Percentiles rank a stretch among this genome's conserved stretches.
phyloP scores from a whole-genome alignment of 2,888 invertebrate genomes.

The Stenoptilia bipunctidactyla region DNA sequence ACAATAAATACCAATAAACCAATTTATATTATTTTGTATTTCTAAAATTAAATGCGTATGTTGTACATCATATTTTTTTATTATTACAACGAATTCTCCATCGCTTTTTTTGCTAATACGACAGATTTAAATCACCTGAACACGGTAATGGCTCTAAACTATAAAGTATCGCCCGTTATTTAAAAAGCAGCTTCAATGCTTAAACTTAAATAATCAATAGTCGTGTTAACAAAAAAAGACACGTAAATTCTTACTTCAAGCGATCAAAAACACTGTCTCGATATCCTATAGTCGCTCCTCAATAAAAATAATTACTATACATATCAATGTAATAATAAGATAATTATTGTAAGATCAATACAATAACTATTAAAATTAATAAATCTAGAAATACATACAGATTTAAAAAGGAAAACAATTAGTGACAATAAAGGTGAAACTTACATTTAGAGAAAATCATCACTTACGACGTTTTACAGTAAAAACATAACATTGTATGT shows the following conservation, averaged over 20 bases:
- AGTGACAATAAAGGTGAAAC: slow-evolving; percentile 57
- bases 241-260: background rate
- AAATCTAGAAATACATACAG: slow-evolving; percentile 59
- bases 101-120: too few relatives aligned
- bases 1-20: slow-evolving; percentile 43
- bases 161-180: too few relatives aligned
- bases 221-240: background rate
- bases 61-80: slow-evolving; percentile 47
- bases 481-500: slow-evolving; percentile 1
- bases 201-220: too few relatives aligned
- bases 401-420: slow-evolving; percentile 53
- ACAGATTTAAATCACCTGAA: slow-evolving; percentile 22
- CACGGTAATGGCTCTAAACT: slow-evolving; percentile 27
- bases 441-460: slow-evolving; percentile 36
- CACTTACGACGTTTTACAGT: slow-evolving; percentile 10
- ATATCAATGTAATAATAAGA: slow-evolving; percentile 26
- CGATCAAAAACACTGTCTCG: slow-evolving; percentile 23
- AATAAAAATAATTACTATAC: slow-evolving; percentile 44
- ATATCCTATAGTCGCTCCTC: slow-evolving; percentile 37
- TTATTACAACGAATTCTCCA: too few relatives aligned
- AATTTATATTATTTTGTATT: slow-evolving; percentile 53
- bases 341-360: slow-evolving; percentile 58
- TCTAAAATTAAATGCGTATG: slow-evolving; percentile 70
- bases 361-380: slow-evolving; percentile 58
- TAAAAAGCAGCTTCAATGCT: too few relatives aligned